Evolutionary conservation across 2,888 invertebrate genomes (phyloP).

Genomic region (Andrena camellia): DNA sequence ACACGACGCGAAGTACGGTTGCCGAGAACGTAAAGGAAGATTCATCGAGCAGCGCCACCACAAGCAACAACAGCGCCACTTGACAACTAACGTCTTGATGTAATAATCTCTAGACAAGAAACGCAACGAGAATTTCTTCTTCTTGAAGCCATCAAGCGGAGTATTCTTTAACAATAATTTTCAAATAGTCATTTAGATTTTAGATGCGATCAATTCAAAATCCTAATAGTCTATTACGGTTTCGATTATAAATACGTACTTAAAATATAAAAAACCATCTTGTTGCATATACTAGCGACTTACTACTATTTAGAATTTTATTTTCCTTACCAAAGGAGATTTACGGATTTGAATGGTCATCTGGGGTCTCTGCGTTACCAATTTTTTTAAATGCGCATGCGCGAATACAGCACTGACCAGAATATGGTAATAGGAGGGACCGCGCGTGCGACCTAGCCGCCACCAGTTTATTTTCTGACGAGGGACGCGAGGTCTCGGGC

Average conservation of each 20-base stretch:
- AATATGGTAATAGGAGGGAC: slow-evolving; percentile 1
- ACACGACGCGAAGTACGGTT: slow-evolving; percentile 73
- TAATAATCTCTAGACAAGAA: slow-evolving; percentile 13
- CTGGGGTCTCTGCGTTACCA: neutral
- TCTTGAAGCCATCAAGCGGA: neutral
- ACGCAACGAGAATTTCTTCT: neutral
- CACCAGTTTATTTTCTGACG: slow-evolving; percentile 45
- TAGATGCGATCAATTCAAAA: neutral
- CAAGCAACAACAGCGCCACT: slow-evolving; percentile 32
- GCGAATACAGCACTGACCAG: neutral
- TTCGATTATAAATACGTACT: too few relatives aligned
- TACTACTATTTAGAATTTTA: neutral
- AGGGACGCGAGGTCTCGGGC: slow-evolving; percentile 32
- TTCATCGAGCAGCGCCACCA: slow-evolving; percentile 43
- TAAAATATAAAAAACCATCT: neutral
- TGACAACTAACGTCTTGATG: slow-evolving; percentile 18
- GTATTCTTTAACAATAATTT: neutral
- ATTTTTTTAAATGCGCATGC: slow-evolving; percentile 8
- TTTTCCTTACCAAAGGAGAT: neutral
- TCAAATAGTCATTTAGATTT: neutral
- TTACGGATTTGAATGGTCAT: neutral
- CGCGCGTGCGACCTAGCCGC: slow-evolving; percentile 53
- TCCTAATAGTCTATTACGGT: neutral
- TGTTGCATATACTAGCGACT: neutral
- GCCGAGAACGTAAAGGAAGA: slow-evolving; percentile 74